A percentile compares a stretch with the other conserved stretches of the same genome.
These are phyloP conservation scores for Rutilus rutilus DNA, from an alignment of 2,113 vertebrate species.

Conservation along the genomic window DNA sequence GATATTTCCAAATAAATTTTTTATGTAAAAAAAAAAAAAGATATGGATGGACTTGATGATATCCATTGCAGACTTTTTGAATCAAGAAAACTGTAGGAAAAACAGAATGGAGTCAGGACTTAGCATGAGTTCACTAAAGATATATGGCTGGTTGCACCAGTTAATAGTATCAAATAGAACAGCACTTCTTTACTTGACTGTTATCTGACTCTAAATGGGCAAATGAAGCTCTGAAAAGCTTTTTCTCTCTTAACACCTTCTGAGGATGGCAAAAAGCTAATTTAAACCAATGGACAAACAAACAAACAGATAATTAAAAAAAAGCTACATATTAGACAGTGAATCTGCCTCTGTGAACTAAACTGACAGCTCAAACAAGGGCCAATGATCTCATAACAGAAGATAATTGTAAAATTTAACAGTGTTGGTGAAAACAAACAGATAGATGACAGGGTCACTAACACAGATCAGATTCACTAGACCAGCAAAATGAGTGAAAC, in stretches of 20 bases:
- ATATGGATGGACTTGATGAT: too few relatives aligned
- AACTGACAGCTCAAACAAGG: conserved; percentile 24
- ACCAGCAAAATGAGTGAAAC: conserved; percentile 64
- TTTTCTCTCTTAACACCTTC: not conserved
- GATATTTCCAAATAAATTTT: too few relatives aligned
- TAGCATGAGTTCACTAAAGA: too few relatives aligned
- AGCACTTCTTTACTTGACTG: not conserved
- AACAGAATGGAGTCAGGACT: too few relatives aligned
- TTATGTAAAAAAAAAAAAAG: too few relatives aligned
- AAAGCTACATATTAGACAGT: not conserved
- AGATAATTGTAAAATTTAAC: conserved; percentile 17
- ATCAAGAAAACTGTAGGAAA: too few relatives aligned
- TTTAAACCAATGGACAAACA: not conserved
- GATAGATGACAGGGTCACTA: conserved; percentile 63
- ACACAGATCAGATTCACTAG: conserved; percentile 62
- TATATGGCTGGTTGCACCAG: too few relatives aligned
- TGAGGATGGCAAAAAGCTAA: not conserved
- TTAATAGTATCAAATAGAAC: too few relatives aligned
- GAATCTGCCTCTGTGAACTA: not conserved
- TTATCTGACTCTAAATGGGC: not conserved
- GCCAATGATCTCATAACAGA: conserved; percentile 10
- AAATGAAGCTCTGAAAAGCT: not conserved
- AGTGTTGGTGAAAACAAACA: conserved; percentile 33
- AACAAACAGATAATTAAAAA: not conserved
- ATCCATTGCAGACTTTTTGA: too few relatives aligned